A percentile compares a stretch with the other conserved stretches of the same genome.
Evolutionary conservation across 2,888 invertebrate genomes (phyloP).

Genomic region (Neoaliturus tenellus): DNA sequence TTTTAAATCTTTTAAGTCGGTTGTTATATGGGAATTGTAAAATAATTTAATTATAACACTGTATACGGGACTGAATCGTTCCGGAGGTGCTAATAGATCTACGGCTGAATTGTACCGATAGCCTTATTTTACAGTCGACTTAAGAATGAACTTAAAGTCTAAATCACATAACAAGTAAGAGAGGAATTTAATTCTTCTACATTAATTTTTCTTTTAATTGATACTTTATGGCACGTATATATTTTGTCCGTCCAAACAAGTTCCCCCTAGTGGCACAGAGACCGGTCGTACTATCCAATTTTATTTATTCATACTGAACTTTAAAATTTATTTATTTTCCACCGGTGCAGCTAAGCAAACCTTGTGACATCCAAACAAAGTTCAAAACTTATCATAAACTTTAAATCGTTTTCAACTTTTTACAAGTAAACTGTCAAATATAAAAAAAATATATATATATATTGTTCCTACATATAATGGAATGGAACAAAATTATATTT

Average conservation of each 20-base stretch:
- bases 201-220: too few relatives aligned
- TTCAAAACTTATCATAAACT: too few relatives aligned
- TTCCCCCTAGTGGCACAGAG: background rate
- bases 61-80: background rate
- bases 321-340: too few relatives aligned
- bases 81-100: constrained; percentile 37
- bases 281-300: background rate
- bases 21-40: background rate
- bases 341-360: too few relatives aligned
- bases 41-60: constrained; percentile 23
- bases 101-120: background rate
- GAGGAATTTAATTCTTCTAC: background rate
- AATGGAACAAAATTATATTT: too few relatives aligned
- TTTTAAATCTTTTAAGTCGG: constrained; percentile 10
- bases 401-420: too few relatives aligned
- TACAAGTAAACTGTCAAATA: too few relatives aligned
- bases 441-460: too few relatives aligned
- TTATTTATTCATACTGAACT: too few relatives aligned
- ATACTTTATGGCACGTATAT: background rate
- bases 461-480: too few relatives aligned
- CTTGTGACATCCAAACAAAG: too few relatives aligned
- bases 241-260: constrained; percentile 27
- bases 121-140: constrained; percentile 3
- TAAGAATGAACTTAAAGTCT: constrained; percentile 6
- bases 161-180: background rate